A percentile compares a stretch with the other conserved stretches of the same genome.
Evolutionary conservation across 2,888 invertebrate genomes (phyloP).

Genomic region (Pammene aurita): DNA sequence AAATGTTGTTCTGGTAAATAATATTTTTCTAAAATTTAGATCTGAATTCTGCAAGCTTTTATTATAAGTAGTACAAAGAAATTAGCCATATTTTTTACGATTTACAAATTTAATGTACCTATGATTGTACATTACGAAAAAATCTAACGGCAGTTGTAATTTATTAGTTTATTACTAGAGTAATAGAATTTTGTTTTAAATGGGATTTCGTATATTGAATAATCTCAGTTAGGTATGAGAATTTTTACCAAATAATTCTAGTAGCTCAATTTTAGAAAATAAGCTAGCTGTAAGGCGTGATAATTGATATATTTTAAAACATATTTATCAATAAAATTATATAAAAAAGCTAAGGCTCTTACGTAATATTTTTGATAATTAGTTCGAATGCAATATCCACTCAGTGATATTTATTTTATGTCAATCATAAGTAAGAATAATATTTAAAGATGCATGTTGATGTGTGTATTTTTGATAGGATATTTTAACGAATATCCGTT

Average conservation of each 20-base stretch:
- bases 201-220: neutral
- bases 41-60: conserved; percentile 9
- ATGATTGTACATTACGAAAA: neutral
- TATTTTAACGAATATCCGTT: too few relatives aligned
- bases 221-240: neutral
- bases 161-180: neutral
- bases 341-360: neutral
- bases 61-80: conserved; percentile 19
- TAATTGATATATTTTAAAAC: neutral
- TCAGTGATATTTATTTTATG: neutral
- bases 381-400: neutral
- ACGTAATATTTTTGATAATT: neutral
- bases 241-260: neutral
- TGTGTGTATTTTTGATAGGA: neutral
- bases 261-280: conserved; percentile 9
- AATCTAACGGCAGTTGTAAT: neutral
- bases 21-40: neutral
- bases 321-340: neutral
- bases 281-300: neutral
- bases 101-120: conserved; percentile 17
- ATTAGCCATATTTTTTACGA: conserved; percentile 17
- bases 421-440: neutral
- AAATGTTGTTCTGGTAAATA: neutral
- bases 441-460: neutral
- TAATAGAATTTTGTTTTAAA: neutral